Evolutionary conservation across 2,113 vertebrate species (phyloP), one percentile per base, ranked within the genome.

Genomic region (Phyllostomus hastatus): DNA sequence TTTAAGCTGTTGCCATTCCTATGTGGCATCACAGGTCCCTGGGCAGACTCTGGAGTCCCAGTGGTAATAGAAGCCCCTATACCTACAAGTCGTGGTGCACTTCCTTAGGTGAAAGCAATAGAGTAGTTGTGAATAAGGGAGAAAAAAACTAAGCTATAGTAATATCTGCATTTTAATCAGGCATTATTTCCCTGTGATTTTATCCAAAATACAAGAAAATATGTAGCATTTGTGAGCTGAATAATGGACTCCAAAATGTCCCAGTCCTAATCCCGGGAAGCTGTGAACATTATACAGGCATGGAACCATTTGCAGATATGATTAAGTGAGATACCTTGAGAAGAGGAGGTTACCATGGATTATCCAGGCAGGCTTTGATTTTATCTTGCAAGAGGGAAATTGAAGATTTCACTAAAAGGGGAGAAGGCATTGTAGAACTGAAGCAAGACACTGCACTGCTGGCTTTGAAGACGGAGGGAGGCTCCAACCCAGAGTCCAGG

Each of bases 11-110:
- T 93, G 24, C 2, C 46, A 54, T 38, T 7, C 0, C 0, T 28
- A 7, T 7, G 8, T 38, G 9, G 0, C 17, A 33, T 80, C 38
- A 31, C 41, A 2, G 19, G 11, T 41, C 15, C 4, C 7, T 54
- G 14, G 28, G 16, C 38, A 54, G 35, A 2, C 0, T 80, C 19
- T 61, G 28, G 9, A 17, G 20, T 91, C 35, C 14, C 80, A 15
- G 15, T 57, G 54, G 1, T 16, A 3, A 0, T 10, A 70, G 1
- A 2, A 57, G 70, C 57, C 14, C 3, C 1, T 61, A 8, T 3
- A 8, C 41, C 7, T 82, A 72, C 28, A 41, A 86, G 88, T 61
- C 33, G 6, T 50, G 33, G 1, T 0, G 0, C 0, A 28, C 54
- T 72, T 66, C 28, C n/a, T 28, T 64, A 17, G 12, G 66, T 26